These are phyloP conservation scores for Digitonthophagus gazella DNA, from an alignment of 2,888 invertebrate genomes.

Conservation along the genomic window DNA sequence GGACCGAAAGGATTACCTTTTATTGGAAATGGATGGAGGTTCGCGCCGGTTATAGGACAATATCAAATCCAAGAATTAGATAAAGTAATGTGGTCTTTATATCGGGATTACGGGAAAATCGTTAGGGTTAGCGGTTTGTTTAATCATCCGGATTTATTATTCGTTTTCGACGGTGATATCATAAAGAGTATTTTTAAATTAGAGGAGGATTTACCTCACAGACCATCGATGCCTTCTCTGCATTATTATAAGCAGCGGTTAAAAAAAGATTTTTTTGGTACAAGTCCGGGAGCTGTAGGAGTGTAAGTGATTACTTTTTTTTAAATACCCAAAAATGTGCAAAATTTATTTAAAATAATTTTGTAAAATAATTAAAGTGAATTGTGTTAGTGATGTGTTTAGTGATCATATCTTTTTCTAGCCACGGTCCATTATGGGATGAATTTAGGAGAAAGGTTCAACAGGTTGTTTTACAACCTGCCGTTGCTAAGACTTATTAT, in stretches of 20 bases:
- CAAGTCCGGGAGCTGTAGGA: slow-evolving; percentile 71
- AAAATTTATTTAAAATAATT: neutral
- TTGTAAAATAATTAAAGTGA: neutral
- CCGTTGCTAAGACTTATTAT: slow-evolving; percentile 74
- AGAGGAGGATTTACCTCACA: slow-evolving; percentile 68
- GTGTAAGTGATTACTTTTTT: slow-evolving; percentile 58
- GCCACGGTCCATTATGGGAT: slow-evolving; percentile 87
- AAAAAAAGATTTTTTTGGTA: slow-evolving; percentile 68
- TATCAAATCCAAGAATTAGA: slow-evolving; percentile 60
- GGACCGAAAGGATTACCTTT: slow-evolving; percentile 73
- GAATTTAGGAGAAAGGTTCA: slow-evolving; percentile 80
- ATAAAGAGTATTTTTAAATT: slow-evolving; percentile 68
- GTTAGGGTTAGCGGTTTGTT: slow-evolving; percentile 69
- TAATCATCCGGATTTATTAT: slow-evolving; percentile 74
- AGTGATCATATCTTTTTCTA: slow-evolving; percentile 52
- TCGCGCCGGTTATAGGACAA: slow-evolving; percentile 65
- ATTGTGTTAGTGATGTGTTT: neutral
- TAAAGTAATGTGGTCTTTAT: slow-evolving; percentile 59
- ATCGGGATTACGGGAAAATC: slow-evolving; percentile 58
- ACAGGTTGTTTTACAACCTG: slow-evolving; percentile 76
- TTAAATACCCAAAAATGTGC: neutral
- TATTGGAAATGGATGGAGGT: slow-evolving; percentile 79
- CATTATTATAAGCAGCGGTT: slow-evolving; percentile 69
- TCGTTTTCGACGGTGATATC: slow-evolving; percentile 71
- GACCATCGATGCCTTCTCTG: slow-evolving; percentile 72